These are phyloP conservation scores for Orchesellides sinensis DNA, from an alignment of 2,888 invertebrate genomes.

Conservation along the genomic window DNA sequence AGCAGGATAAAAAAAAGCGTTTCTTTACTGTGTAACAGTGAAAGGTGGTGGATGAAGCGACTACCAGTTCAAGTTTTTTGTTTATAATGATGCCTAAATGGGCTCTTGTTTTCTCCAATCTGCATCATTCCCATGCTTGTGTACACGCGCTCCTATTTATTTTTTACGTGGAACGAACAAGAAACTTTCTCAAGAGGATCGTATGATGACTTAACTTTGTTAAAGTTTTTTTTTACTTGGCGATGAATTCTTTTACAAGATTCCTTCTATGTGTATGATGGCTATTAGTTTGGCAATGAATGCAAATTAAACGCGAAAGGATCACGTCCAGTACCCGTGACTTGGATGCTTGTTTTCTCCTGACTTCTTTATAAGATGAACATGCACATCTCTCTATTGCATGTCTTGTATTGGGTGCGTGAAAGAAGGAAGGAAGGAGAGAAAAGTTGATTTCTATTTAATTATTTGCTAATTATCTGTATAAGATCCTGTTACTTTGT, in stretches of 20 bases:
- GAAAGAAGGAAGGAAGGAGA: neutral
- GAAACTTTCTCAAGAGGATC: conserved; percentile 39
- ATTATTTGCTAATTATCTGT: conserved; percentile 65
- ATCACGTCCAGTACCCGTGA: conserved; percentile 38
- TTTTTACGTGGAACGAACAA: conserved; percentile 21
- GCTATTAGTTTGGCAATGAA: conserved; percentile 44
- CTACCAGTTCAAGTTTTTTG: too few relatives aligned
- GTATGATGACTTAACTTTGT: conserved; percentile 64
- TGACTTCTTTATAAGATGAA: neutral
- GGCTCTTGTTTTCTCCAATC: conserved; percentile 13
- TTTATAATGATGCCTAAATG: neutral
- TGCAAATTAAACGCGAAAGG: conserved; percentile 56
- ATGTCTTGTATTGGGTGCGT: too few relatives aligned
- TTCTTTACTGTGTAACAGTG: neutral
- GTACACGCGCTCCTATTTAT: conserved; percentile 30
- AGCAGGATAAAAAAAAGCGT: neutral
- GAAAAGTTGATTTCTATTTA: conserved; percentile 47
- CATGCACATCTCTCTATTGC: neutral
- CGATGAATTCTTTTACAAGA: neutral
- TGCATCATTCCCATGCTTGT: too few relatives aligned
- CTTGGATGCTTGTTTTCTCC: conserved; percentile 12
- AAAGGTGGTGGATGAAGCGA: neutral
- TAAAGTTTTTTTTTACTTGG: conserved; percentile 40
- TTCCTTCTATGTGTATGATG: too few relatives aligned
- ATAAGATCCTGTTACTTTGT: too few relatives aligned